Evolutionary conservation across 2,888 invertebrate species (phyloP), one percentile per base, ranked within the genome.

Genomic region (Candidula unifasciata): DNA sequence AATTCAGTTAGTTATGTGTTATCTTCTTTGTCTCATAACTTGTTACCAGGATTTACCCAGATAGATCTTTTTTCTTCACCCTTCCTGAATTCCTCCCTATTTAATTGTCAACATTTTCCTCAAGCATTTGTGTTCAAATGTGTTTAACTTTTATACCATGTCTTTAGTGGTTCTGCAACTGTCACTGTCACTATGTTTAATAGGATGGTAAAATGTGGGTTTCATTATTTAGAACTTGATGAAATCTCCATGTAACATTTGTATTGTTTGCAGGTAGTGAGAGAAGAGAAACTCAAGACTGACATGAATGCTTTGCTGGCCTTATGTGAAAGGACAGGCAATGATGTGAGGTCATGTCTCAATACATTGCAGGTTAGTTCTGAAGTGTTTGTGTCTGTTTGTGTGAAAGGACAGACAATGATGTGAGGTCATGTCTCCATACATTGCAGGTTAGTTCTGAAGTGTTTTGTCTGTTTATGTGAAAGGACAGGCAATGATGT

Each of bases 291-390:
- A 0, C 93, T 98, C 76, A 94, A 94, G 80, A 95, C 96, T 0
- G 96, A 96, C 92, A 94, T 96, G 88, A 95, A 96, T 57, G 95
- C 96, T 13, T 94, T 97, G 88, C 93, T 96, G 60, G 96, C 96
- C 8, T 94, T 99, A 86, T 96, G 97, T 27, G 96, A 97, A 89
- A 96, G 97, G 89, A 96, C 97, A 3, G 96, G 96, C 81, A 97
- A 97, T 89, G 99, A 99, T 94, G 96, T 99, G 69, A 95, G 99
- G 33, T 96, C 97, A 0, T 99, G 99, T 91, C 95, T 99, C 82
- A 97, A 97, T 30, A 96, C 97, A 74, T 95, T 99, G 88, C 97
- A 98, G 92, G 94, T 93, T 85, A 73, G 87, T 78, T 30, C 44
- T 44, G 44, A 44, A 44, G 13, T 13, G 13, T 44, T 44, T 6